Evolutionary conservation across 2,888 invertebrate genomes (phyloP), one percentile per base, ranked within the genome.

Genomic region (Disparrhopalites patrizii): DNA sequence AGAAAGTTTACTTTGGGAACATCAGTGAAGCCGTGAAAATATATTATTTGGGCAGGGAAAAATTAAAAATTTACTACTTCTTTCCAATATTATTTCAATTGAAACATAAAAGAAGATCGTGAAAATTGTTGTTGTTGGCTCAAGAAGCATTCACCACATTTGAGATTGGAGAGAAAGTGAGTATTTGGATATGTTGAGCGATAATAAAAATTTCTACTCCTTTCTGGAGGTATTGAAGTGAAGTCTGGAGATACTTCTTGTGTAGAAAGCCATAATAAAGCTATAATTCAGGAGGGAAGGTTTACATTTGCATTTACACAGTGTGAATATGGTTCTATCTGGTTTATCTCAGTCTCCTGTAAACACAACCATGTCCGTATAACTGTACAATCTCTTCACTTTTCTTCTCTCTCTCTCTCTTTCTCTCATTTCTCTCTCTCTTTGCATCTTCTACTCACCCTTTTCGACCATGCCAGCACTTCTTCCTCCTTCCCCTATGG

Each of bases 321-420:
- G 61, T 36, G 27, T 61, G 51, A 61, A 61, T 61, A 27, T 47
- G 13, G 50, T 47, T 23, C 51, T 30, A 60, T 68, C 68, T 68
- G 68, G 65, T 68, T 68, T 55, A 60, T 68, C 68, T 68, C 68
- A 62, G 20, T 33, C 30, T 68, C 60, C 25, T 68, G 65, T 68
- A 68, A 68, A 68, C 68, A 68, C 33, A 58, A 51, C 57, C 62
- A 57, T 31, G n/a, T 56, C 33, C n/a, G 30, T 36, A 27, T 62
- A 54, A 62, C n/a, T n/a, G n/a, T n/a, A n/a, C 40, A 38, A 58
- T 28, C 38, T 38, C 47, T 47, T 47, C 23, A 47, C 40, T 57
- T 43, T 43, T 43, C 43, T 43, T 20, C 20, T 55, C 28, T 28
- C 18, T 28, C 28, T 54, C 18, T n/a, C 15, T 18, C 30, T 51